These are phyloP conservation scores for Chrysoperla carnea DNA, from an alignment of 1,140 invertebrate genomes.

Conservation along the genomic window DNA sequence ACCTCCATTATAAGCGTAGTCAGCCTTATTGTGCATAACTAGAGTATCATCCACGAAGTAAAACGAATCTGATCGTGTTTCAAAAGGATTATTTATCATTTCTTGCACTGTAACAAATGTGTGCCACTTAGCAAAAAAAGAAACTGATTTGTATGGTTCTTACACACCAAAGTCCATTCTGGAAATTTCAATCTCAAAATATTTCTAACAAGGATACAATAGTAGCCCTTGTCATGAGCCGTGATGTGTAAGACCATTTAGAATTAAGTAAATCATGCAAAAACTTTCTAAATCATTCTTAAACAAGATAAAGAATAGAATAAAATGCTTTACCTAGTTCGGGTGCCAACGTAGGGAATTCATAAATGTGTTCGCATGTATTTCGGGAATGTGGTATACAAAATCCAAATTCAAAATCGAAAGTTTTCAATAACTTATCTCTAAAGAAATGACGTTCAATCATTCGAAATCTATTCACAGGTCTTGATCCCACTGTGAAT, in stretches of 20 bases:
- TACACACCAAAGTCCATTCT: neutral
- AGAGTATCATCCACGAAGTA: constrained; percentile 95
- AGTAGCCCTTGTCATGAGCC: too few species aligned
- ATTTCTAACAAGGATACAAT: too few species aligned
- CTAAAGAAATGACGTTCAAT: constrained; percentile 95
- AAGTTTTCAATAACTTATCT: constrained; percentile 89
- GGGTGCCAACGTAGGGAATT: constrained; percentile 78
- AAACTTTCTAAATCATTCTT: too few species aligned
- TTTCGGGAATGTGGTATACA: constrained; percentile 96
- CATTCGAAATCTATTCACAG: constrained; percentile 94
- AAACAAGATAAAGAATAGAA: too few species aligned
- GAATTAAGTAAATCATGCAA: too few species aligned
- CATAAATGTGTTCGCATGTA: constrained; percentile 98
- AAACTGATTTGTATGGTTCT: neutral
- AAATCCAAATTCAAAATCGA: constrained; percentile 99
- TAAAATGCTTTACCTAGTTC: constrained; percentile 56
- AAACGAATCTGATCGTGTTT: constrained; percentile 95
- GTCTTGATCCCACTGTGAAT: constrained; percentile 82
- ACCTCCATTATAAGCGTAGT: constrained; percentile 83
- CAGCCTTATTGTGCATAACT: constrained; percentile 99
- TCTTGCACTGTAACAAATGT: constrained; percentile 58
- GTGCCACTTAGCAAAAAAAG: neutral
- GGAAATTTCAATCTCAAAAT: too few species aligned
- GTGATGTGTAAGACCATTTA: too few species aligned
- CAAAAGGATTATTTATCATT: constrained; percentile 91